Conservation (phyloP, 2,113 vertebrate genomes). For the Bucco capensis region DNA sequence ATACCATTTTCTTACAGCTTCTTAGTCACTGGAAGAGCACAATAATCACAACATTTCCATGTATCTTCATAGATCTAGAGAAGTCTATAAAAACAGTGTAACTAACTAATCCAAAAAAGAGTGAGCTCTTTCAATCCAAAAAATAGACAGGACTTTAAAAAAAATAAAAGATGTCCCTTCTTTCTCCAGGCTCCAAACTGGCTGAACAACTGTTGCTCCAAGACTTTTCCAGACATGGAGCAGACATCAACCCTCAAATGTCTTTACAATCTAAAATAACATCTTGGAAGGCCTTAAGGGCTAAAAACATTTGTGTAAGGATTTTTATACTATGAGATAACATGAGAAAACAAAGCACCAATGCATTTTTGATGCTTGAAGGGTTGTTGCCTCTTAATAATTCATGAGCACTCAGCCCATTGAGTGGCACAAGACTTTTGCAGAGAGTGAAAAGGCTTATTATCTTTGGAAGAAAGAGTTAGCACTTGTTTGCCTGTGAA, state of each 20-base stretch:
- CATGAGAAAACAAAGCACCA: neutral
- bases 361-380: neutral
- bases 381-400: neutral
- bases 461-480: neutral
- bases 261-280: conserved; percentile 23
- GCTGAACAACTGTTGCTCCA: neutral
- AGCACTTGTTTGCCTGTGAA: neutral
- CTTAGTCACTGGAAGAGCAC: neutral
- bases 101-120: neutral
- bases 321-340: conserved; percentile 29
- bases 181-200: neutral
- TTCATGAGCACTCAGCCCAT: neutral
- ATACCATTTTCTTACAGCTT: neutral
- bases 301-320: conserved; percentile 41
- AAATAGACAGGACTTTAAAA: neutral
- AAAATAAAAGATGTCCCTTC: neutral
- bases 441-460: neutral
- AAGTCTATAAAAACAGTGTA: neutral
- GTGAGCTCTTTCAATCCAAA: neutral
- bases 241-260: conserved; percentile 10
- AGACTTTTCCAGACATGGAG: neutral
- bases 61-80: neutral
- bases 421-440: neutral
- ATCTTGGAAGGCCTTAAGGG: neutral
- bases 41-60: neutral